A percentile compares a stretch with the other conserved stretches of the same genome.
Conservation (phyloP, 2,888 invertebrate genomes). For the Rhogogaster chlorosoma region DNA sequence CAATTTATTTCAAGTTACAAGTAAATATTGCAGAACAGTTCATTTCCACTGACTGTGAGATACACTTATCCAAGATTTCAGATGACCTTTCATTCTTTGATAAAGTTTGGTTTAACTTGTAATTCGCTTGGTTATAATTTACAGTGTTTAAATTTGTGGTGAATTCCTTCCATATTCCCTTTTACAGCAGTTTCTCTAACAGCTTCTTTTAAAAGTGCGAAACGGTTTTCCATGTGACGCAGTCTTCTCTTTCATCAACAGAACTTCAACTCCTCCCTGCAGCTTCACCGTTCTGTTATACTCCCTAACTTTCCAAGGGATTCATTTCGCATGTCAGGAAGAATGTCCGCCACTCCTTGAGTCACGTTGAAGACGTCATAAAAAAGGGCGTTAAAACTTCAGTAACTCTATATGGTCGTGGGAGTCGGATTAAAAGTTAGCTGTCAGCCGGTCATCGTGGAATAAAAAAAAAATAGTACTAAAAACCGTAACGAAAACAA, state of each 20-base stretch:
- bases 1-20: not conserved
- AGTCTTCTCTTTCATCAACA: not conserved
- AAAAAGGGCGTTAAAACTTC: slow-evolving; percentile 7
- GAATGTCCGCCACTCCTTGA: not conserved
- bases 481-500: not conserved
- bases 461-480: too few species aligned
- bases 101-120: not conserved
- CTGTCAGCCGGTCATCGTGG: not conserved
- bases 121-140: not conserved
- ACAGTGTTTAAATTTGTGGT: not conserved
- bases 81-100: not conserved
- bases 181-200: not conserved
- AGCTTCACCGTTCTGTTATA: not conserved
- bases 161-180: not conserved
- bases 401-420: not conserved
- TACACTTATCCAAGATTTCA: not conserved
- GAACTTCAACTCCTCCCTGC: slow-evolving; percentile 1
- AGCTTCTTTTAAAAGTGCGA: not conserved
- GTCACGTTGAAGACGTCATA: not conserved
- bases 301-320: not conserved
- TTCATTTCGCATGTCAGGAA: not conserved
- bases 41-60: not conserved
- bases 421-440: not conserved
- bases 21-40: not conserved
- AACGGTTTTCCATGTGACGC: not conserved